phyloP scores from a whole-genome alignment of 2,113 vertebrate species.

The Lethenteron camtschaticum region DNA sequence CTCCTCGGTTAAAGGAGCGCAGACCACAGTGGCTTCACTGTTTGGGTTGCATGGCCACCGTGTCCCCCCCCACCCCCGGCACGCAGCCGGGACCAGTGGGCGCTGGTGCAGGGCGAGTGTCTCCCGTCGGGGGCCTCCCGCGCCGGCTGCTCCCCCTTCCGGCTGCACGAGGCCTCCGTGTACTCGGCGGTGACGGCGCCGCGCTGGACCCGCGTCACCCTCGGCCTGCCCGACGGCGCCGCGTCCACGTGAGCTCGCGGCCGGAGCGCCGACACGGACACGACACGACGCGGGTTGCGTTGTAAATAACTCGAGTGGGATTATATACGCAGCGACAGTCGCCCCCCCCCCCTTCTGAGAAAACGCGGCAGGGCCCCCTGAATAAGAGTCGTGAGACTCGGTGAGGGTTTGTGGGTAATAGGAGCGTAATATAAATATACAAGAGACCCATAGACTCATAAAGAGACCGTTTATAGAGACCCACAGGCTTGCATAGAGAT shows the following conservation, averaged over 20 bases:
- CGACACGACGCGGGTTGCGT: too few species aligned
- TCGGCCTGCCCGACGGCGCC: constrained; percentile 53
- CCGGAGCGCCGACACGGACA: too few species aligned
- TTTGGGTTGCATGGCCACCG: too few species aligned
- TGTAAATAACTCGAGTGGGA: too few species aligned
- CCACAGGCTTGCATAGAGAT: neutral
- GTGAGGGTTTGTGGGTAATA: too few species aligned
- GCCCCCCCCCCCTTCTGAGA: too few species aligned
- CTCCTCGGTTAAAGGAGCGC: too few species aligned
- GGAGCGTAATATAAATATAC: neutral
- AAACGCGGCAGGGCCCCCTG: too few species aligned
- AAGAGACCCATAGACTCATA: neutral
- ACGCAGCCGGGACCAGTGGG: constrained; percentile 23
- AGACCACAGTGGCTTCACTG: too few species aligned
- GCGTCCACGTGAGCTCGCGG: constrained; percentile 15
- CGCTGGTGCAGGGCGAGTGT: constrained; percentile 65
- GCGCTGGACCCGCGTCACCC: constrained; percentile 69
- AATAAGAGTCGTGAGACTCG: too few species aligned
- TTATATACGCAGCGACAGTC: too few species aligned
- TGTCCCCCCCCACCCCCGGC: too few species aligned
- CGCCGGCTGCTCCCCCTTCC: constrained; percentile 48
- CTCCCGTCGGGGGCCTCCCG: constrained; percentile 48
- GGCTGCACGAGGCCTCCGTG: constrained; percentile 50
- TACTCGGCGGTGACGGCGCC: constrained; percentile 73
- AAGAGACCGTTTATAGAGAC: neutral